Base-by-base conservation (phyloP, 2,113 vertebrate species). In the Spilogale gracilis region DNA sequence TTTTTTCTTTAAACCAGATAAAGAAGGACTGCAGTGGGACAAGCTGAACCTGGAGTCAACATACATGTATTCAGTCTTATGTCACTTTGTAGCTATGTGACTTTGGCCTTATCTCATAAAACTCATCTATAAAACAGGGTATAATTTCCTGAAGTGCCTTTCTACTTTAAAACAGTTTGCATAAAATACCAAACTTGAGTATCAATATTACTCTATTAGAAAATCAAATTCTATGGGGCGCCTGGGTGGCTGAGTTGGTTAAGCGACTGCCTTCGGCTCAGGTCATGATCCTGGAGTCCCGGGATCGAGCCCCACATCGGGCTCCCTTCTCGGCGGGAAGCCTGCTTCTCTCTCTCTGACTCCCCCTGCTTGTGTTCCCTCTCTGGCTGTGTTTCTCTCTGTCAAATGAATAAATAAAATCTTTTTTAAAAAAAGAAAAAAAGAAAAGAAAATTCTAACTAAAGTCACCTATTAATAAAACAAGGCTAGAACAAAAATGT, bases 141-240 rank as follows among this genome's bases (percentile, higher is more conserved):
- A 30, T 80, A 91, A 91, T 61, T 61, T 81, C 54, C 69, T 84
- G 50, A 96, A 96, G 94, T 97, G 92, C 97, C 96, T 96, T 94
- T 95, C 76, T 83, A n/a, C 43, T 82, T 83, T 61, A 94, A 95
- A 94, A 90, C 93, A 71, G 25, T 88, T 60, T 82, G n/a, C 94
- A 96, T 89, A 85, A 86, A 94, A 82, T 93, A 82, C 32, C 23
- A 93, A 80, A 82, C 43, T 80, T 85, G n/a, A 85, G 11, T 81
- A 60, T 91, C 78, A 54, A 74, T 87, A 90, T 21, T 83, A 56
- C 9, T 93, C 50, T 61, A 20, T 61, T 93, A 87, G 85, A 65
- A 94, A 89, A 76, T 74, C 32, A 74, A 90, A 71, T 96, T 92
- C 6, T 96, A 90, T 38, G 38, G 38, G 38, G 38, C 38, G 2